Evolutionary conservation across 2,888 invertebrate species (phyloP).

Genomic region (Hololepta plana): DNA sequence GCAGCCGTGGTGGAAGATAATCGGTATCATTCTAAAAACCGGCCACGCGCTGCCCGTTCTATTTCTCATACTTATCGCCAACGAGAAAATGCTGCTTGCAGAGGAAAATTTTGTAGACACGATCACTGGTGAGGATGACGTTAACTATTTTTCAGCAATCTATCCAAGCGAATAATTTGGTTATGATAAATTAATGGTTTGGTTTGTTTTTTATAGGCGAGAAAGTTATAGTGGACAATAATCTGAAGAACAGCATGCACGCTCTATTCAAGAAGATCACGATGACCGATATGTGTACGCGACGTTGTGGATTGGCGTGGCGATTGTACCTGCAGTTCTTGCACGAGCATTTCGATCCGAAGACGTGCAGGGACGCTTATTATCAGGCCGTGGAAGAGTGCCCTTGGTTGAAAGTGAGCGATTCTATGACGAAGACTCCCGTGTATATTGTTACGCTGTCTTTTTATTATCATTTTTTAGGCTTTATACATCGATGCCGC

Average conservation of each 20-base stretch:
- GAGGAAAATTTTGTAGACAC: constrained; percentile 20
- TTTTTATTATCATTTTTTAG: constrained; percentile 17
- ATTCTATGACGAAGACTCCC: constrained; percentile 2
- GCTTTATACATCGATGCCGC: constrained; percentile 46
- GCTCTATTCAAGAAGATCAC: constrained; percentile 23
- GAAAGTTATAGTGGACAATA: constrained; percentile 14
- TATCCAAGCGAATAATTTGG: constrained; percentile 1
- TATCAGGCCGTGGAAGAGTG: constrained; percentile 41
- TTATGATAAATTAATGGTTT: constrained; percentile 2
- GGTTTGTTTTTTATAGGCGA: constrained; percentile 15
- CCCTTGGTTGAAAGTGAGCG: constrained; percentile 40
- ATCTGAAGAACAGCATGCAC: constrained; percentile 21
- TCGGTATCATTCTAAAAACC: constrained; percentile 24
- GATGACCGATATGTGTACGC: constrained; percentile 21
- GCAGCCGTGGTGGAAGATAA: constrained; percentile 35
- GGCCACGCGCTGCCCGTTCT: constrained; percentile 29
- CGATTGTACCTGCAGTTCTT: constrained; percentile 41
- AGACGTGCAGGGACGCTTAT: constrained; percentile 25
- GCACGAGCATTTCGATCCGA: constrained; percentile 24
- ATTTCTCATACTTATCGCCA: constrained; percentile 28
- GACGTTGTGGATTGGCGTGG: constrained; percentile 39
- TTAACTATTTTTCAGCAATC: constrained; percentile 4
- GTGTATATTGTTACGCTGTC: constrained; percentile 2
- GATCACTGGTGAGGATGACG: constrained; percentile 17
- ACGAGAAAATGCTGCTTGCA: constrained; percentile 18